Evolutionary conservation across 2,113 vertebrate species (phyloP), one percentile per base, ranked within the genome.

Genomic region (Rhipidura dahli): DNA sequence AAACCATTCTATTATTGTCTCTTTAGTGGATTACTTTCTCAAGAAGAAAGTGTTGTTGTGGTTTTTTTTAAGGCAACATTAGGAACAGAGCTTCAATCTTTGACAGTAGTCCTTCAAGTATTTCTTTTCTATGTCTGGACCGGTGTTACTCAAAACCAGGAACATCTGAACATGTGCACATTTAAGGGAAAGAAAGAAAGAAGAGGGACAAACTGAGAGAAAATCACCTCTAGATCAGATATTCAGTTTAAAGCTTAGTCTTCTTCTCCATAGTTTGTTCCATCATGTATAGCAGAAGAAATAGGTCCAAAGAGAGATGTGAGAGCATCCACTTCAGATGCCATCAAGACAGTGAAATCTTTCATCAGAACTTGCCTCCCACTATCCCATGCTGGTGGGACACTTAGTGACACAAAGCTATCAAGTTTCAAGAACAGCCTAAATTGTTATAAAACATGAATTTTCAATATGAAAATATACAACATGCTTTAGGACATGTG

Each of bases 341-440:
- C 4, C 8, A 63, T 6, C 6, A 44, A n/a, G 40, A 16, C 1
- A n/a, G 20, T 10, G 20, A 1, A 6, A 37, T 14, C 6, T 35
- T 85, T 59, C 35, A 19, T 47, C 1, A 2, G 33, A 84, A 75
- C 16, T 50, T 75, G 8, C 8, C 33, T 61, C 40, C 42, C 6
- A 35, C 23, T 17, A 15, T 26, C 17, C 13, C 18, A 50, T 3
- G 4, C 10, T 45, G 9, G 51, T 39, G 44, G 13, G 6, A 56
- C 2, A 0, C 2, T 39, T 24, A 24, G 8, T 47, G 7, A 61
- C 42, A 68, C 11, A 77, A 80, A 90, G 8, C 3, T 49, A 31
- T 33, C 5, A 51, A 27, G 37, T 11, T 35, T 44, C 21, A 42
- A 73, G 31, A 39, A 39, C 6, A 61, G 24, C 4, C 10, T 7